Evolutionary conservation across 2,888 invertebrate genomes (phyloP).

Genomic region (Diogma glabrata): DNA sequence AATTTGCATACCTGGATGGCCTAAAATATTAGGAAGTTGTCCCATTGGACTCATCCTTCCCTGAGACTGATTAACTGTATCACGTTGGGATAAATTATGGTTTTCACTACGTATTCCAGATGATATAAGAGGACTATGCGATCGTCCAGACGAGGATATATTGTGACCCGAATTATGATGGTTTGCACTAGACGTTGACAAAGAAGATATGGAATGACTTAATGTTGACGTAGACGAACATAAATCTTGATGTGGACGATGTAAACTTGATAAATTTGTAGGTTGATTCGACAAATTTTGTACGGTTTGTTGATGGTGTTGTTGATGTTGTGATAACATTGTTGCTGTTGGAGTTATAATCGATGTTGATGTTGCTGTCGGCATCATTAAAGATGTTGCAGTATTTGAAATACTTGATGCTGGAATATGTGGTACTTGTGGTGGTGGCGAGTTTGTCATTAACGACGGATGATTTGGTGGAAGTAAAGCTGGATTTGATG

Average conservation of each 20-base stretch:
- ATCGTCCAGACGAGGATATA: background rate
- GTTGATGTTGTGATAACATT: slow-evolving; percentile 24
- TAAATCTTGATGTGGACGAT: slow-evolving; percentile 35
- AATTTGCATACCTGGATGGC: slow-evolving; percentile 28
- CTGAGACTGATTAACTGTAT: slow-evolving; percentile 16
- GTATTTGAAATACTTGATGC: slow-evolving; percentile 18
- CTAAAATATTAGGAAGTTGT: slow-evolving; percentile 30
- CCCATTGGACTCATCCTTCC: slow-evolving; percentile 34
- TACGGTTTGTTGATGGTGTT: too few relatives aligned
- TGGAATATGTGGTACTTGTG: slow-evolving; percentile 14
- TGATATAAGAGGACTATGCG: slow-evolving; percentile 10
- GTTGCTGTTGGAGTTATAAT: slow-evolving; percentile 36
- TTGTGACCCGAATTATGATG: slow-evolving; percentile 21
- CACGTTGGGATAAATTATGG: slow-evolving; percentile 13
- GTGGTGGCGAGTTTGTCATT: slow-evolving; percentile 24
- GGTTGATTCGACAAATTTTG: slow-evolving; percentile 19
- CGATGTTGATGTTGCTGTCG: slow-evolving; percentile 28
- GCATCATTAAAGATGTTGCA: slow-evolving; percentile 39
- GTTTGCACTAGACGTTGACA: slow-evolving; percentile 31
- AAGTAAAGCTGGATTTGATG: slow-evolving; percentile 25
- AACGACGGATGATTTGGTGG: slow-evolving; percentile 23
- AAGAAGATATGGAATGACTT: slow-evolving; percentile 31
- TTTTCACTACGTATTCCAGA: slow-evolving; percentile 10
- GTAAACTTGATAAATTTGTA: slow-evolving; percentile 27
- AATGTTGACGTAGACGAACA: slow-evolving; percentile 26